Conservation (phyloP, 1,140 invertebrate genomes). For the Trichonephila clavata region DNA sequence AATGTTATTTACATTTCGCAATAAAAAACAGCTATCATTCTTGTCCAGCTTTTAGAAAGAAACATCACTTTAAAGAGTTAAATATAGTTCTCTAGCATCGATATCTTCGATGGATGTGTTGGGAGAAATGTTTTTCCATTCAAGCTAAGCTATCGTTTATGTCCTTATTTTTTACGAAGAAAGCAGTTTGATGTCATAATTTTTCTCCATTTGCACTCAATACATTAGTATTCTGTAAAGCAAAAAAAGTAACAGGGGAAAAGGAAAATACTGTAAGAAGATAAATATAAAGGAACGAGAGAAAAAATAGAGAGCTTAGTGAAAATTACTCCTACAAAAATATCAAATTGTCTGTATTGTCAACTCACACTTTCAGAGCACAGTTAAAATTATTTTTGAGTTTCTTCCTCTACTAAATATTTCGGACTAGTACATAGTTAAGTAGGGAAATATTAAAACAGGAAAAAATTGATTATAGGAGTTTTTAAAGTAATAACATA, state of each 20-base stretch:
- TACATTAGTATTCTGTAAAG: not conserved
- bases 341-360: not conserved
- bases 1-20: too few species aligned
- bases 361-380: not conserved
- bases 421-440: not conserved
- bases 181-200: slow-evolving; percentile 42
- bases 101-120: not conserved
- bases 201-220: slow-evolving; percentile 38
- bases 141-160: not conserved
- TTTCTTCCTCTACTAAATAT: not conserved
- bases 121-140: not conserved
- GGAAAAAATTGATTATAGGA: not conserved
- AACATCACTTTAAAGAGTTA: not conserved
- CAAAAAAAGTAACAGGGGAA: not conserved
- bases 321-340: not conserved
- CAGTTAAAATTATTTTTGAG: not conserved
- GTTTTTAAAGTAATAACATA: not conserved
- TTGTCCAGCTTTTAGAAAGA: not conserved
- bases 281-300: too few species aligned
- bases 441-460: not conserved
- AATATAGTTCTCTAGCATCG: slow-evolving; percentile 21
- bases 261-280: not conserved
- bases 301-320: not conserved
- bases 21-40: not conserved
- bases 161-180: not conserved